A percentile compares a stretch with the other conserved stretches of the same genome.
Evolutionary conservation across 2,888 invertebrate species (phyloP).

Genomic region (Temnothorax rugatulus): DNA sequence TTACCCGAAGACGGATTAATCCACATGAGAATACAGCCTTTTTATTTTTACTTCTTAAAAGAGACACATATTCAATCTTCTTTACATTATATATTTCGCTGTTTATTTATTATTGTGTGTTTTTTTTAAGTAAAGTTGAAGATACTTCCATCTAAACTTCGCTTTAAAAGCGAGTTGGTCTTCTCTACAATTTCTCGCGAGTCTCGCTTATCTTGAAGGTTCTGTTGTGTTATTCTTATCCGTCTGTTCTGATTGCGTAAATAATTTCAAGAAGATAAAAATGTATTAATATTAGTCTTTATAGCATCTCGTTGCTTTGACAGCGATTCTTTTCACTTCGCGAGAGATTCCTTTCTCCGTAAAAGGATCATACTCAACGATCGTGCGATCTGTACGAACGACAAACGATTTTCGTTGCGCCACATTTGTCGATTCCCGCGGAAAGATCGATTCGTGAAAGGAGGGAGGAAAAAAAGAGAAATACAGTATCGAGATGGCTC

Average conservation of each 20-base stretch:
- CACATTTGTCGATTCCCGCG: not conserved
- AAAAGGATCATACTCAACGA: constrained; percentile 15
- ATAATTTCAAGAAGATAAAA: constrained; percentile 23
- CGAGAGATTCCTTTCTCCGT: not conserved
- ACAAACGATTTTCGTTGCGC: not conserved
- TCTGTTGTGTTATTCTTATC: not conserved
- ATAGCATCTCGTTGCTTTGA: not conserved
- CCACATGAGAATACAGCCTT: not conserved
- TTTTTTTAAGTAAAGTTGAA: not conserved
- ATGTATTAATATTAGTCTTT: not conserved
- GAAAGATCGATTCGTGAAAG: constrained; percentile 15
- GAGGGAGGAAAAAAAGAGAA: not conserved
- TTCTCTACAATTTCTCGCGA: not conserved
- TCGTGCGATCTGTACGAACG: constrained; percentile 21
- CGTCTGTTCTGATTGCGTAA: constrained; percentile 1
- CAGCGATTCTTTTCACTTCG: not conserved
- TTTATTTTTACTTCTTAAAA: constrained; percentile 16
- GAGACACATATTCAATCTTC: not conserved
- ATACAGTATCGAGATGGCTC: constrained; percentile 59
- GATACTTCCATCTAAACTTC: constrained; percentile 4
- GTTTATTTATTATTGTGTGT: not conserved
- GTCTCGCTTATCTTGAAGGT: constrained; percentile 19
- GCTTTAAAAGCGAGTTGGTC: constrained; percentile 1
- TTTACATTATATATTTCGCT: not conserved
- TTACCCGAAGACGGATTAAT: not conserved